Base-by-base conservation (phyloP, 2,797 vertebrate genomes). In the Aselliscus stoliczkanus region DNA sequence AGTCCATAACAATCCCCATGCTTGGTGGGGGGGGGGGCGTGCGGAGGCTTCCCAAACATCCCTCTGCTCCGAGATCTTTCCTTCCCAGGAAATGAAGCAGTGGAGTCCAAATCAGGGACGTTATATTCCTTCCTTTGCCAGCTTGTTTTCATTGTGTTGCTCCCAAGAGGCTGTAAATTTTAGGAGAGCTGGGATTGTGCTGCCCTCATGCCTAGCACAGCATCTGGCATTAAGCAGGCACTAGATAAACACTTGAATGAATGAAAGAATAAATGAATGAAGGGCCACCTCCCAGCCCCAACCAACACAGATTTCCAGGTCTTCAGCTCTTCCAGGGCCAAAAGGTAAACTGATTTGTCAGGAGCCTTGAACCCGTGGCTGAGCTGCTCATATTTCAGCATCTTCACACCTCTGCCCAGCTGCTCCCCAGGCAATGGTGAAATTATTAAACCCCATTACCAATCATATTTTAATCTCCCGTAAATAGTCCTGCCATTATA, bases 391-490 rank as follows among this genome's bases (percentile, higher is more conserved):
- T 70, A 58, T 86, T 37, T 4, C 64, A 42, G 88, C 20, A 23
- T 96, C 65, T 1, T n/a, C 0, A 0, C 39, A 0, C 79, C 94
- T 96, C 95, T 69, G 94, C 93, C 97, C 96, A 93, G 97, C 97
- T 69, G 84, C 73, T 96, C 96, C 98, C 97, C 96, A 96, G 92
- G 98, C 97, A 62, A 95, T 91, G 96, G 96, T 62, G 14, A 98
- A 98, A 97, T 98, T 96, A 97, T 98, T 97, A 98, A 94, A 97
- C 88, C 97, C 97, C 96, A 95, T 98, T 97, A 98, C 93, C 96
- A 97, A 98, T 97, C 98, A 98, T 98, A 98, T 98, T 98, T 98
- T 98, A 98, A 98, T 98, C 98, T 98, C 95, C 97, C 98, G 97
- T 97, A 98, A 98, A 98, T 98, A 98, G 98, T 97, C 97, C 96